Conservation (phyloP, 2,797 vertebrate species). For the Propithecus perrieri region DNA sequence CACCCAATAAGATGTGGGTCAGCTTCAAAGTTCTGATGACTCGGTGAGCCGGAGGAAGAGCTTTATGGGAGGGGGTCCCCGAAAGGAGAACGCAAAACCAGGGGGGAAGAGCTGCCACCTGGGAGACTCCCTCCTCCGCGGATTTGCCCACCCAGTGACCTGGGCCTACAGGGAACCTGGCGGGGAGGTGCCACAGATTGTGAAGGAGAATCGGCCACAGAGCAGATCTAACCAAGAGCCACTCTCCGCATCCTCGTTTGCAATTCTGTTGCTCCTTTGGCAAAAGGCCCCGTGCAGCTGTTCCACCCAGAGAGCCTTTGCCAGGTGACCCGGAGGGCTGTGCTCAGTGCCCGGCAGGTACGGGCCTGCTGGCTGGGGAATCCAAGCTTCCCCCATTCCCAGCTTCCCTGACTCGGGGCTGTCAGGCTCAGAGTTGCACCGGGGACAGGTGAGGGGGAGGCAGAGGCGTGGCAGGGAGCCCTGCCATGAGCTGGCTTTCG, state of each 20-base stretch:
- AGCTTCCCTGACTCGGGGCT: background rate
- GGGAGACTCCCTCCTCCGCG: background rate
- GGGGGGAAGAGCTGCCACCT: background rate
- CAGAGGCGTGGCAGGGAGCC: background rate
- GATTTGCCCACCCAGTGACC: background rate
- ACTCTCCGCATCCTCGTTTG: background rate
- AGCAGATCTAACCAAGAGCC: background rate
- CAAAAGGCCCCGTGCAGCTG: background rate
- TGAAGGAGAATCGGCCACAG: background rate
- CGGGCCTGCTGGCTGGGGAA: background rate
- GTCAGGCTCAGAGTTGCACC: background rate
- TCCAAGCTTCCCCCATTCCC: background rate
- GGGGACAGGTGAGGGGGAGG: background rate
- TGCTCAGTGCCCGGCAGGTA: background rate
- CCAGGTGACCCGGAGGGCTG: background rate
- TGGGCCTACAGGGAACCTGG: background rate
- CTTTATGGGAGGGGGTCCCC: accelerated
- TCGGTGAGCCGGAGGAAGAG: background rate
- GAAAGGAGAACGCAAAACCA: background rate
- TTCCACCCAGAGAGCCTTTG: background rate
- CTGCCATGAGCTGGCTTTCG: background rate
- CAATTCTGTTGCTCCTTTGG: constrained; percentile 44
- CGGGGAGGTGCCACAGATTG: background rate
- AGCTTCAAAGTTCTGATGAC: background rate
- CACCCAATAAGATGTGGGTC: background rate